Base-by-base conservation (phyloP, 2,888 invertebrate genomes). In the Alviniconcha strummeri region DNA sequence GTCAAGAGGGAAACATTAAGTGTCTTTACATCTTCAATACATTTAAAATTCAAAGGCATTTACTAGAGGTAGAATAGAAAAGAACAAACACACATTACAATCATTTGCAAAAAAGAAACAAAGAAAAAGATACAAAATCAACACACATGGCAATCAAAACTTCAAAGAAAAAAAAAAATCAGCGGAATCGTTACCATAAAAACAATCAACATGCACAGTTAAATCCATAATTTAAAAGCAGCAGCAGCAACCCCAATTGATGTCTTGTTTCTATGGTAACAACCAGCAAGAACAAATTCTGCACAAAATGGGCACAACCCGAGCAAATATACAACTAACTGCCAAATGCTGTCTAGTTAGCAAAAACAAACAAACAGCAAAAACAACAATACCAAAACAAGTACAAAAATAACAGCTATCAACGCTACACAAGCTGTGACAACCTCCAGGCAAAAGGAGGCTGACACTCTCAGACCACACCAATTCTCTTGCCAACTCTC, bases 241-340 rank as follows among this genome's bases (percentile, higher is more conserved):
- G 80, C 80, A 80, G 69, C 69, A 80, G 78, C 78, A 79, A 79
- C 78, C 78, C 64, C 64, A 11, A 15, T 5, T 79, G n/a, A n/a
- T 36, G 64, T 64, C 9, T 13, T 72, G 52, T 64, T 55, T 80
- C 52, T 19, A 69, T 80, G 55, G 79, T 17, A 80, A 54, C 55
- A 75, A 75, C 55, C n/a, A 17, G n/a, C 69, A 15, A 11, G 69
- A n/a, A 15, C 64, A 64, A 9, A 7, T n/a, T 72, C 5, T 72
- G 8, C 8, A 19, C n/a, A 5, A 6, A 76, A 64, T 6, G 54
- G 64, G 52, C 79, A 79, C 79, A 79, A 64, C 79, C 79, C 15
- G n/a, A 54, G 8, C 17, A 64, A 79, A 79, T 64, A 79, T 79
- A 79, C 76, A 76, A 11, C 76, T 76, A 13, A 19, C 5, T 76